These are phyloP conservation scores for Barypeithes pellucidus DNA, from an alignment of 2,888 invertebrate species.

Conservation along the genomic window DNA sequence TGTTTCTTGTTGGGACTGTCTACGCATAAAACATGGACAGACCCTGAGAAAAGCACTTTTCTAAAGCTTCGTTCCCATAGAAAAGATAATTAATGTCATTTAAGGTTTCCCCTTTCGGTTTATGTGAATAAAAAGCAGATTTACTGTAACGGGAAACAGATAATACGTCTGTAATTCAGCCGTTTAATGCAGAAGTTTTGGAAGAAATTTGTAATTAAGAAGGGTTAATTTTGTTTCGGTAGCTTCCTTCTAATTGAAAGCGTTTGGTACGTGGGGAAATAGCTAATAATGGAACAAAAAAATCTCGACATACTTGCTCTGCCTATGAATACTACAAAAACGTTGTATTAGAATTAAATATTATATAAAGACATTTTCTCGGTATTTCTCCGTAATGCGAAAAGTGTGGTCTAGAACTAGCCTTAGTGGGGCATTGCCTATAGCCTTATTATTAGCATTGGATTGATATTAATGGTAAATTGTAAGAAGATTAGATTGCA, in stretches of 20 bases:
- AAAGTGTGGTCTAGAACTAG: too few relatives aligned
- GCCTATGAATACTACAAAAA: too few relatives aligned
- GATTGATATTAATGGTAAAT: too few relatives aligned
- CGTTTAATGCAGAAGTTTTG: neutral
- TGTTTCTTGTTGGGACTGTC: constrained; percentile 43
- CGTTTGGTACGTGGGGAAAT: too few relatives aligned
- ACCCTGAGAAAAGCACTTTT: constrained; percentile 45
- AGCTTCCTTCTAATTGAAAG: neutral
- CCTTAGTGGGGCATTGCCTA: too few relatives aligned
- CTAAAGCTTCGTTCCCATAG: constrained; percentile 41
- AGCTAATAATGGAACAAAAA: too few relatives aligned
- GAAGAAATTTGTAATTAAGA: constrained; percentile 10
- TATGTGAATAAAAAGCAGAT: constrained; percentile 31
- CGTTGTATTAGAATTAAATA: too few relatives aligned
- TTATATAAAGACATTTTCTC: too few relatives aligned
- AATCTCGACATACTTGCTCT: too few relatives aligned
- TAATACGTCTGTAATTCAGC: neutral
- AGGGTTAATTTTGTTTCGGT: neutral
- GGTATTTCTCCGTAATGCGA: too few relatives aligned
- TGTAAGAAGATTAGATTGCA: too few relatives aligned
- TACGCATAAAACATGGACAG: constrained; percentile 44
- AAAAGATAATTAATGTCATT: constrained; percentile 51
- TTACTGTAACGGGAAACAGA: constrained; percentile 16
- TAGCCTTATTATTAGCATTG: too few relatives aligned
- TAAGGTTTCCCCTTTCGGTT: constrained; percentile 38